Base-by-base conservation (phyloP, 2,113 vertebrate species). In the Donacobius atricapilla region DNA sequence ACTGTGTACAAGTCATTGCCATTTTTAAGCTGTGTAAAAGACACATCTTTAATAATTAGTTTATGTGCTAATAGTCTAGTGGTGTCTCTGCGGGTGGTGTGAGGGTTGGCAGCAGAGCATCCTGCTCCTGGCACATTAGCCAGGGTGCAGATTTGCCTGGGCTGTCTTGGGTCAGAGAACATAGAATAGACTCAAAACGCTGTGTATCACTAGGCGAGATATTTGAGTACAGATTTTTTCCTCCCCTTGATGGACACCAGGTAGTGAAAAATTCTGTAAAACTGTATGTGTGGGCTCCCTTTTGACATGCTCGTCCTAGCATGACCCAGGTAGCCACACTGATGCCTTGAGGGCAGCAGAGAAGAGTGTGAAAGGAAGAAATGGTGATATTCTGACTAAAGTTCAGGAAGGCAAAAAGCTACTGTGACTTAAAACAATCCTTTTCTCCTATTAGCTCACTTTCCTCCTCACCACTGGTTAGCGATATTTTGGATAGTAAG, bases 281-380 rank as follows among this genome's bases (percentile, higher is more conserved):
- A 70, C 4, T 0, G 0, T 25, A 28, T 0, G 0, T 27, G 20
- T 63, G 44, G 33, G 18, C 24, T 70, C 15, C 12, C 27, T 58
- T 47, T 68, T 2, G 2, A 30, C 57, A 10, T 37, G 7, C 2
- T 71, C 27, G 13, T 37, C 27, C 5, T 4, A 0, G 2, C 7
- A 33, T 23, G 27, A 48, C 17, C 16, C 24, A 28, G 24, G 15
- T 30, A 64, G 16, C 9, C 13, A 27, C 1, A 0, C 8, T 45
- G 60, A 12, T 21, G 20, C 23, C 64, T 33, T 91, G 31, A 64
- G 24, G 19, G 5, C 20, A 63, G 27, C 2, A 2, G 42, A 68
- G 22, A 56, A 63, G 12, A 11, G 1, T 53, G 6, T 54, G 44
- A 73, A 91, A 84, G 31, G 19, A 89, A 75, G 30, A 69, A 54